phyloP scores from a whole-genome alignment of 1,140 invertebrate species.

The Manduca sexta region DNA sequence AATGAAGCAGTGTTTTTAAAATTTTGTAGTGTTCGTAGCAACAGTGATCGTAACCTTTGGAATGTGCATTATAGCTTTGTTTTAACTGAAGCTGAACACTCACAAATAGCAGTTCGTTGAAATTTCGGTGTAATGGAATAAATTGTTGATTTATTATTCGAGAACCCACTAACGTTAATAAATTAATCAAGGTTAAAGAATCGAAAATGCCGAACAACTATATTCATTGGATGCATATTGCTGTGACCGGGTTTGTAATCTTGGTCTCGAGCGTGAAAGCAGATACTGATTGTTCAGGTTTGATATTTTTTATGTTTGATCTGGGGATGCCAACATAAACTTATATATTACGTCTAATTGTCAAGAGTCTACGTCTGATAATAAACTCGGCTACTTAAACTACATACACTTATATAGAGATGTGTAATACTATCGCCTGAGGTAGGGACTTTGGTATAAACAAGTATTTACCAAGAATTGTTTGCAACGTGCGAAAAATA shows the following conservation, averaged over 20 bases:
- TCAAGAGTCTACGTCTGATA: constrained; percentile 4
- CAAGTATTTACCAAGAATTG: too few relatives aligned
- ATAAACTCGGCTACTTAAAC: constrained; percentile 7
- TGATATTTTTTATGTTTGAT: constrained; percentile 34
- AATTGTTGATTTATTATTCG: constrained; percentile 14
- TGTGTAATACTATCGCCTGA: too few relatives aligned
- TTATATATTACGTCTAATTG: neutral
- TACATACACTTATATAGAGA: too few relatives aligned
- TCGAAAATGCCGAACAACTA: constrained; percentile 32
- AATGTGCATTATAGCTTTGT: constrained; percentile 32
- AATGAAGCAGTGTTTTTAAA: constrained; percentile 56
- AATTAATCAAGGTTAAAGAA: constrained; percentile 6
- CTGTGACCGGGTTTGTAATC: constrained; percentile 27
- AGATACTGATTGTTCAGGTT: constrained; percentile 33
- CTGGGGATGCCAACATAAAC: constrained; percentile 8
- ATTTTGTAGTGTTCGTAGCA: constrained; percentile 49
- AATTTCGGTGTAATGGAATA: constrained; percentile 26
- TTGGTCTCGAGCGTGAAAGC: constrained; percentile 20
- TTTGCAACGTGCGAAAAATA: too few relatives aligned
- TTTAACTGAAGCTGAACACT: constrained; percentile 22
- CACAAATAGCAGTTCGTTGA: constrained; percentile 37
- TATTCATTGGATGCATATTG: constrained; percentile 25
- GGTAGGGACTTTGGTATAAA: too few relatives aligned
- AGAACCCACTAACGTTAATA: constrained; percentile 12
- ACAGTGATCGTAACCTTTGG: constrained; percentile 37